These are phyloP conservation scores for Gambusia affinis DNA, from an alignment of 2,113 vertebrate genomes.

Conservation along the genomic window DNA sequence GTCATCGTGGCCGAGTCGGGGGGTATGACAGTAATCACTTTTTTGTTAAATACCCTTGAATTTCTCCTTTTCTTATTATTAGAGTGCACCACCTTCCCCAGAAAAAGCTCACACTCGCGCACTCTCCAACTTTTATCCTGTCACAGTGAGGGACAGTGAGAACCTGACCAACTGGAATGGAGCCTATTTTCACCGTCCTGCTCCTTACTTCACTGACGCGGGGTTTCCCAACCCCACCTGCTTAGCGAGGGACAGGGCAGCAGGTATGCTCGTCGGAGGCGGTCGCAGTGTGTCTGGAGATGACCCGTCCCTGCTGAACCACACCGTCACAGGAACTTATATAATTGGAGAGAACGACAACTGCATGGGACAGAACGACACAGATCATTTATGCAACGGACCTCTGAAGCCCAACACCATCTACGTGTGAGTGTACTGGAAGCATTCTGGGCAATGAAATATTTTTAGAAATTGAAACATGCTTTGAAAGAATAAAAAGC, in stretches of 20 bases:
- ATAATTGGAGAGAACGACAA: constrained; percentile 86
- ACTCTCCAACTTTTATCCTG: constrained; percentile 24
- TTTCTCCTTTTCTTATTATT: background rate
- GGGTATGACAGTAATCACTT: constrained; percentile 81
- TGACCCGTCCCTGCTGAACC: constrained; percentile 22
- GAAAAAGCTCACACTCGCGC: constrained; percentile 14
- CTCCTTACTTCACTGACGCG: constrained; percentile 90
- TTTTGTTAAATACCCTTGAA: constrained; percentile 33
- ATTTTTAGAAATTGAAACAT: fast-evolving
- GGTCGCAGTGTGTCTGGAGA: constrained; percentile 10
- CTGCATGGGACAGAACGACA: constrained; percentile 83
- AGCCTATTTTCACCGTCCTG: constrained; percentile 86
- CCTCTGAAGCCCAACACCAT: constrained; percentile 90
- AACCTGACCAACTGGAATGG: constrained; percentile 93
- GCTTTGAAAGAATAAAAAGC: background rate
- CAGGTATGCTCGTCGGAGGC: constrained; percentile 1
- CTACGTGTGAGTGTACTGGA: constrained; percentile 87
- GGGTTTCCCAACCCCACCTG: constrained; percentile 91
- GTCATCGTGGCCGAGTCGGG: constrained; percentile 91
- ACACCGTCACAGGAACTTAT: constrained; percentile 80
- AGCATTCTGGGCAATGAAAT: background rate
- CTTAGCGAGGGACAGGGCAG: constrained; percentile 44
- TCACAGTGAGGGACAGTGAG: constrained; percentile 85
- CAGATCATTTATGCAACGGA: constrained; percentile 90
- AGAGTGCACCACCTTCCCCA: constrained; percentile 24